Evolutionary conservation across 2,113 vertebrate species (phyloP), one percentile per base, ranked within the genome.

Genomic region (Alethe castanea): DNA sequence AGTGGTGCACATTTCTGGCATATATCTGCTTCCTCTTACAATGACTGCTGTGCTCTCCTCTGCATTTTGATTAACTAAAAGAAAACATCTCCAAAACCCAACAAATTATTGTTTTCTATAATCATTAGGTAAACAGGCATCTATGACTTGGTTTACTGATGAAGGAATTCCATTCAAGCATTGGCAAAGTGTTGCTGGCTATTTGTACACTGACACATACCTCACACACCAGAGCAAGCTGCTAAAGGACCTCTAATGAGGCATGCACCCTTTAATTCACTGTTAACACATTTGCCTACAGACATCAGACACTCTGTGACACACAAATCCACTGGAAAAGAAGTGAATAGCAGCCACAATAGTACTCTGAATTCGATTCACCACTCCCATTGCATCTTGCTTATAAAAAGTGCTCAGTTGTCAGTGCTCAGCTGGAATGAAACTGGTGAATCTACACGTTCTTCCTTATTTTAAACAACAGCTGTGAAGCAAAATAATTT

Each of bases 391-490:
- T 93, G 42, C 70, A 67, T 59, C 73, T 86, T 28, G 53, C 64
- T 90, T 20, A 29, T 22, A 25, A 82, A 53, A 57, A 78, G 26
- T 40, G 40, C 40, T 40, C 40, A 40, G 40, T 40, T 40, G 40
- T 14, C 76, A 60, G 65, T 14, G 57, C 53, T 81, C 23, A 79
- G 50, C 57, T 73, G 88, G 67, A 96, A 96, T 93, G 92, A 90
- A 92, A 94, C 56, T 93, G 90, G 96, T 94, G 95, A 97, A 95
- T 93, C 69, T 29, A 62, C 52, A 84, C 8, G 25, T 36, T 88
- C 60, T 88, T 80, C 71, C 57, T 83, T 71, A 67, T 83, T 94
- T 93, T 67, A 74, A 93, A 77, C 62, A 86, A 57, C 0, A 4
- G 28, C 40, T 86, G 67, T 19, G 44, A 93, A 92, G 77, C 48